These are phyloP conservation scores for Athalia rosae DNA, from an alignment of 2,888 invertebrate genomes.

Conservation along the genomic window DNA sequence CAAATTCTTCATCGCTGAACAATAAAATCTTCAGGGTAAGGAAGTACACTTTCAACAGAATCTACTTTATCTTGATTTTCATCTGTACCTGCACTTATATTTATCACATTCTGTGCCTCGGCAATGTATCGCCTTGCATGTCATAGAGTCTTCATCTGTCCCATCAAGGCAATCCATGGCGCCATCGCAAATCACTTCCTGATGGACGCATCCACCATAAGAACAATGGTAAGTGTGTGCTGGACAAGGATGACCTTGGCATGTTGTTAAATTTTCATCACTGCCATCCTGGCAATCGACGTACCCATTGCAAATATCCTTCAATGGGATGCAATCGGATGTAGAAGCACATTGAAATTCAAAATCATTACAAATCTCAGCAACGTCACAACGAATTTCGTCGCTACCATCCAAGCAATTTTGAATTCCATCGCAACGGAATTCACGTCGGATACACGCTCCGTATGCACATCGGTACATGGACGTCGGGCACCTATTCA, in stretches of 20 bases:
- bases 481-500: conserved; percentile 57
- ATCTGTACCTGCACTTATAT: conserved; percentile 56
- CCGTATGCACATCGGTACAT: conserved; percentile 62
- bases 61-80: not conserved
- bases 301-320: conserved; percentile 60
- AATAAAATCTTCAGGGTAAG: not conserved
- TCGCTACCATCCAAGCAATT: conserved; percentile 63
- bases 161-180: conserved; percentile 62
- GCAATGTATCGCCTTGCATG: conserved; percentile 57
- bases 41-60: not conserved
- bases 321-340: conserved; percentile 56
- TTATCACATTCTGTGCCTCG: conserved; percentile 52
- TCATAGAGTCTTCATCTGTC: conserved; percentile 56
- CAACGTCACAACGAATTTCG: conserved; percentile 58
- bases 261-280: conserved; percentile 57
- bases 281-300: conserved; percentile 60
- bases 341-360: conserved; percentile 58
- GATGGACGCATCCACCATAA: conserved; percentile 62
- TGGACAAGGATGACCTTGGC: conserved; percentile 60
- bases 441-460: conserved; percentile 57
- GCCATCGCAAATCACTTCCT: conserved; percentile 62
- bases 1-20: conserved; percentile 55
- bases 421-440: conserved; percentile 59
- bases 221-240: conserved; percentile 57
- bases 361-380: conserved; percentile 54